These are phyloP conservation scores for Apotomis capreana DNA, from an alignment of 2,888 invertebrate species.

Conservation along the genomic window DNA sequence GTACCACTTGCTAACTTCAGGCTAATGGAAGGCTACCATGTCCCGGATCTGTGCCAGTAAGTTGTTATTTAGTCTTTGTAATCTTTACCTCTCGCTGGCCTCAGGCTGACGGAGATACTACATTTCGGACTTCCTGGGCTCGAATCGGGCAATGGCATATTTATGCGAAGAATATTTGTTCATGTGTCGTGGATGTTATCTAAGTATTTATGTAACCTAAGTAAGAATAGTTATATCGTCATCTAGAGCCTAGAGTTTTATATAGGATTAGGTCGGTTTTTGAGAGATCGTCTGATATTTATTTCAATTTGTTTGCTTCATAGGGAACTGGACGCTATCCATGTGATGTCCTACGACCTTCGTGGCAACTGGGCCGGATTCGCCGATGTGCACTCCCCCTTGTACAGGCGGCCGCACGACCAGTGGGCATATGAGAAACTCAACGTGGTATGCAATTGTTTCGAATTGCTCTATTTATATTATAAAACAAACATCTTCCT, in stretches of 20 bases:
- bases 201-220: no score
- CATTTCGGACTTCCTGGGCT: no score
- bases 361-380: slow-evolving; percentile 96
- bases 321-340: slow-evolving; percentile 90
- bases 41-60: slow-evolving; percentile 94
- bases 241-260: no score
- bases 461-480: slow-evolving; percentile 17
- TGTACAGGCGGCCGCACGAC: slow-evolving; percentile 93
- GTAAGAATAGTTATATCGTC: no score
- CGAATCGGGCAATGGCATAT: no score
- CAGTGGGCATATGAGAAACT: slow-evolving; percentile 95
- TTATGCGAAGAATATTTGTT: no score
- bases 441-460: slow-evolving; percentile 89
- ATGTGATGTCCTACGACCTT: slow-evolving; percentile 94
- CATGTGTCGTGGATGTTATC: no score
- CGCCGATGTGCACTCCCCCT: slow-evolving; percentile 94
- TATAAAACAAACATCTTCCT: not conserved
- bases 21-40: slow-evolving; percentile 94
- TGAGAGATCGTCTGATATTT: no score
- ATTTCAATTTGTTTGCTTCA: no score
- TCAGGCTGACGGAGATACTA: no score
- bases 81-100: not conserved
- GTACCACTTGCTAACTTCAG: slow-evolving; percentile 94
- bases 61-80: slow-evolving; percentile 49
- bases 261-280: no score